Conservation (phyloP, 2,113 vertebrate genomes). For the Trochalopteron elliotii region DNA sequence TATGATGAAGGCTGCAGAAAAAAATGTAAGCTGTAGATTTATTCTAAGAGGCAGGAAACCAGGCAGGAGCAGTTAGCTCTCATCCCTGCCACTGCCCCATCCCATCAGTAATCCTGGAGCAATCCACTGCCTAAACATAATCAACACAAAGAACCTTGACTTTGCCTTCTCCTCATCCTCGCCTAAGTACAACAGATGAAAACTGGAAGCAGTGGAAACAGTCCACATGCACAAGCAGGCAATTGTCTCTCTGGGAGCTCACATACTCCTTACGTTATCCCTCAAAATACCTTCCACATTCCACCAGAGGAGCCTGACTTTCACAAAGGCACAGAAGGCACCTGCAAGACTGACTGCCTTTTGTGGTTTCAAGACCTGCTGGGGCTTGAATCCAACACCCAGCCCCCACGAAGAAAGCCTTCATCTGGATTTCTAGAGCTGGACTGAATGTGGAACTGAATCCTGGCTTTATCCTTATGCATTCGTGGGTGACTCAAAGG, state of each 20-base stretch:
- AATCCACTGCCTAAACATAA: neutral
- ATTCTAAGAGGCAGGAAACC: neutral
- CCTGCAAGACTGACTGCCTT: neutral
- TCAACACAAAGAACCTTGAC: neutral
- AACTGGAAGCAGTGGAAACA: neutral
- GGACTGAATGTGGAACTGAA: neutral
- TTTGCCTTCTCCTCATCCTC: neutral
- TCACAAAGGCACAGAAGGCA: neutral
- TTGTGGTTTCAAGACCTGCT: neutral
- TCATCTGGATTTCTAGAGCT: neutral
- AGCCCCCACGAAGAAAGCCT: neutral
- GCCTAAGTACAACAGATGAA: neutral
- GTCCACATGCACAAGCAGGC: accelerated
- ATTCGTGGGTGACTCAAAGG: neutral
- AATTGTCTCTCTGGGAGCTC: neutral
- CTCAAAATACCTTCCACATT: accelerated
- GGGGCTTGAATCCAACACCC: neutral
- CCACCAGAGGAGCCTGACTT: neutral
- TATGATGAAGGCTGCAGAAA: neutral
- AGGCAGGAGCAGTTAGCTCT: neutral
- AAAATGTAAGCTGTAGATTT: neutral
- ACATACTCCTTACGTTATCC: accelerated
- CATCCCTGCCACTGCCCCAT: neutral
- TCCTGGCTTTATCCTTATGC: neutral
- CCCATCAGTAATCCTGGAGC: accelerated